Evolutionary conservation across 2,888 invertebrate genomes (phyloP), one percentile per base, ranked within the genome.

Genomic region (Bembecia ichneumoniformis): DNA sequence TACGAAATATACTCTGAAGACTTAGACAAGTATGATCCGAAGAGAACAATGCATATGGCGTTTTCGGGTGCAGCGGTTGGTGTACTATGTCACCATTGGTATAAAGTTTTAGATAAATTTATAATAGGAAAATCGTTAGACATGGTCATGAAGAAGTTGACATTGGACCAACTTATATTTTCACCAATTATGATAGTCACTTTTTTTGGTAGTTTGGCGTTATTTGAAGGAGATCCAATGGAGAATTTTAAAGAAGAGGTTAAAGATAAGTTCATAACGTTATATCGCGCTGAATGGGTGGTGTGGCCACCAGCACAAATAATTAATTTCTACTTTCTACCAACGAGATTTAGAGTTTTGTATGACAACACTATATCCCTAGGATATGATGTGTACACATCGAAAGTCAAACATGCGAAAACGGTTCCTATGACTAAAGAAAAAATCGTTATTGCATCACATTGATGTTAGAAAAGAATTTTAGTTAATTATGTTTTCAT

Each of bases 261-360:
- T 10, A 89, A 86, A 59, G 82, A 90, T 15, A 97, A 97, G 76
- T 95, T 94, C 44, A 82, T 90, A 69, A 90, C 89, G 57, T 79
- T 98, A 28, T 97, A 96, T 68, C 82, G 90, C 14, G 96, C 96
- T 0, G 98, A 98, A 73, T 97, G 96, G 95, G 80, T 95, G 55
- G 91, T 98, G 4, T 98, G 98, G 97, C 97, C 98, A 0, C 94
- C 95, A 0, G 97, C 97, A 0, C 98, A 98, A 78, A 83, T 96
- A 43, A 88, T 98, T 17, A 98, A 98, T 77, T 98, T 98, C 78
- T 96, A 93, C 72, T 91, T 94, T 68, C 77, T 98, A 59, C 96
- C 97, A 2, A 91, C 93, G 7, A 91, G 89, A 63, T 97, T 91
- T 75, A 89, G 98, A 64, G 95, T 98, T 35, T 84, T 98, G 20